Percentiles rank a stretch among this genome's conserved stretches.
Conservation (phyloP, 2,113 vertebrate genomes). For the Thryonomys swinderianus region DNA sequence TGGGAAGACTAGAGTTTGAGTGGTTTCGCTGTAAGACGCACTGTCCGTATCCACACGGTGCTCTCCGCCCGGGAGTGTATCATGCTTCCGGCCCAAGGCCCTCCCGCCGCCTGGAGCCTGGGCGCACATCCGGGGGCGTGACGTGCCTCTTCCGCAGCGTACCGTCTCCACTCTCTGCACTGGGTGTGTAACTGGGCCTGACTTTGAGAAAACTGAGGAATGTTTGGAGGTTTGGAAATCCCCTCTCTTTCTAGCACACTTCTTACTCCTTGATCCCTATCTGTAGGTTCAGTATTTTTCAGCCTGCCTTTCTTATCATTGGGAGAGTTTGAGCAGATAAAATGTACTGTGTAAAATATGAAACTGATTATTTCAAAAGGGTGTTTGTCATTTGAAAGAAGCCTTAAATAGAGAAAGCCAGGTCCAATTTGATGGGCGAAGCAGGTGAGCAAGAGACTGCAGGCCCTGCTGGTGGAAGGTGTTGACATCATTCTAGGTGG, state of each 20-base stretch:
- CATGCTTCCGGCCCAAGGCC: not conserved
- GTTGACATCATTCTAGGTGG: not conserved
- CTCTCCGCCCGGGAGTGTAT: not conserved
- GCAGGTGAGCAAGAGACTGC: not conserved
- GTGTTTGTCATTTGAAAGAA: constrained; percentile 2
- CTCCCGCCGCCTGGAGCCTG: not conserved
- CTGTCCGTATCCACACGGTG: not conserved
- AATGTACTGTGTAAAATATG: not conserved
- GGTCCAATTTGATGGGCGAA: not conserved
- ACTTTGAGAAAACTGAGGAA: not conserved
- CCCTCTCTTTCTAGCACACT: not conserved
- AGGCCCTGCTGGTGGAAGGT: not conserved
- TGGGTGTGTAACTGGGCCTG: not conserved
- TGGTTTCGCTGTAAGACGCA: not conserved
- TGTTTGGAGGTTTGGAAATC: not conserved
- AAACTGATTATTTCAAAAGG: not conserved
- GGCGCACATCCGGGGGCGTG: not conserved
- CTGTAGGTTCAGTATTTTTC: not conserved
- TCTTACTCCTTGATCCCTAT: not conserved
- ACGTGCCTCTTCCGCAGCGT: not conserved
- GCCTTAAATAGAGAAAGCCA: not conserved
- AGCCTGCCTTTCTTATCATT: not conserved
- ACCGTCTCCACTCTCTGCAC: not conserved
- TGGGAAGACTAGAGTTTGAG: not conserved
- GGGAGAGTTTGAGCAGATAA: not conserved